Base-by-base conservation (phyloP, 1,140 invertebrate genomes). In the Zaprionus inermis region DNA sequence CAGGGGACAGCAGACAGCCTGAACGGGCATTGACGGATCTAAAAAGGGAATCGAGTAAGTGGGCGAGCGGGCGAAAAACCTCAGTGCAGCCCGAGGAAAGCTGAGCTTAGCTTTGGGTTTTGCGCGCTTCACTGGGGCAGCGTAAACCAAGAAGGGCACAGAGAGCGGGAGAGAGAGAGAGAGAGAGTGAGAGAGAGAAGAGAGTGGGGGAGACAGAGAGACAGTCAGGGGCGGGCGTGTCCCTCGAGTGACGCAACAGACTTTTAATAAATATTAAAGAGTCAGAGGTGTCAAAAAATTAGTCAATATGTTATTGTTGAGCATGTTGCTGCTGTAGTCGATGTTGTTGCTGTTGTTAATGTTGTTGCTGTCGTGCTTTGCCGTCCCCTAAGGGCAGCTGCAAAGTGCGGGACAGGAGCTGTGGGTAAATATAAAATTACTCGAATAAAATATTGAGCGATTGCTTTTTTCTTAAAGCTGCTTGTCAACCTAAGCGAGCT, bases 201-300 rank as follows among this genome's bases (percentile, higher is more conserved):
- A 28, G n/a, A 51, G 44, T 24, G 44, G 10, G 30, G 5, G 18
- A 10, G 22, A n/a, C 22, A 22, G 10, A 14, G 20, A 1, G 51
- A 9, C 2, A 1, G 41, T 14, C 14, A 6, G 46, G 49, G n/a
- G 36, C 30, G 32, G 30, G 18, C 41, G 65, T 77, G 79, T 86
- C 76, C 84, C 83, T 18, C 14, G 76, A 71, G 83, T 79, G 81
- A 88, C 84, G 79, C 83, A 83, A 80, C 79, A 80, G 84, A 89
- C 84, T 88, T 88, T 88, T 89, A 89, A 88, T 88, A 88, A 88
- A 88, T 88, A 89, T 88, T 89, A 89, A 83, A 88, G 73, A 80
- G 77, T n/a, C n/a, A n/a, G n/a, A 72, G 80, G 64, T 65, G 72
- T 78, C 76, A 75, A 69, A 83, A 72, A 88, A 81, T 63, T 56